Evolutionary conservation across 35 echinoderm and acorn worm genomes (phyloP).

Genomic region (Antedon bifida): DNA sequence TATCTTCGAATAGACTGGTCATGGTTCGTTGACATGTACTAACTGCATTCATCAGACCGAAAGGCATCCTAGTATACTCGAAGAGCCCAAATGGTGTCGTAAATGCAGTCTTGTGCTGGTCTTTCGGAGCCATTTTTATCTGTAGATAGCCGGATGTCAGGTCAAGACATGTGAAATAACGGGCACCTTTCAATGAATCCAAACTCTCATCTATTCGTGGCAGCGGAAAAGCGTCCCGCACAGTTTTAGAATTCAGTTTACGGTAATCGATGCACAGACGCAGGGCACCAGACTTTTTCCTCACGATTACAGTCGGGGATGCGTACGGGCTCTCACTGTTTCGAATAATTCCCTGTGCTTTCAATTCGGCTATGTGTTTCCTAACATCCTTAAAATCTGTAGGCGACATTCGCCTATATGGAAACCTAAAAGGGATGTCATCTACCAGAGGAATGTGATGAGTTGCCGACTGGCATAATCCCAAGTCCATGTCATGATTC

Average conservation of each 20-base stretch:
- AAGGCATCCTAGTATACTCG: not conserved
- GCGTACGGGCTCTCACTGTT: not conserved
- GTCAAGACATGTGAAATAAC: not conserved
- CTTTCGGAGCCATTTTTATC: not conserved
- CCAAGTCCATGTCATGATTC: not conserved
- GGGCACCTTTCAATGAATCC: not conserved
- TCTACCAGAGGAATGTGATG: not conserved
- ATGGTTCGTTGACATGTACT: not conserved
- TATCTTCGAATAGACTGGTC: not conserved
- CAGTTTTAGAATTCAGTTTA: not conserved
- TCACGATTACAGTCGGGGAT: not conserved
- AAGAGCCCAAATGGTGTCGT: not conserved
- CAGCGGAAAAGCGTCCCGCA: not conserved
- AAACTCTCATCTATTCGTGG: not conserved
- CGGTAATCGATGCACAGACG: not conserved
- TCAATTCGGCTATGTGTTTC: not conserved
- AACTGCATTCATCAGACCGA: not conserved
- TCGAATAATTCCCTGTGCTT: not conserved
- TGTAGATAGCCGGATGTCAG: slow-evolving; percentile 4
- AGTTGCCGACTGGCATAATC: not conserved
- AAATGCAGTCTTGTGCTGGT: not conserved
- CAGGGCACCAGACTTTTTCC: not conserved
- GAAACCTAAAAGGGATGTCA: not conserved
- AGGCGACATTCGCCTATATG: not conserved
- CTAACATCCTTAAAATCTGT: not conserved